Evolutionary conservation across 1,140 invertebrate species (phyloP).

Genomic region (Drosophila suzukii): DNA sequence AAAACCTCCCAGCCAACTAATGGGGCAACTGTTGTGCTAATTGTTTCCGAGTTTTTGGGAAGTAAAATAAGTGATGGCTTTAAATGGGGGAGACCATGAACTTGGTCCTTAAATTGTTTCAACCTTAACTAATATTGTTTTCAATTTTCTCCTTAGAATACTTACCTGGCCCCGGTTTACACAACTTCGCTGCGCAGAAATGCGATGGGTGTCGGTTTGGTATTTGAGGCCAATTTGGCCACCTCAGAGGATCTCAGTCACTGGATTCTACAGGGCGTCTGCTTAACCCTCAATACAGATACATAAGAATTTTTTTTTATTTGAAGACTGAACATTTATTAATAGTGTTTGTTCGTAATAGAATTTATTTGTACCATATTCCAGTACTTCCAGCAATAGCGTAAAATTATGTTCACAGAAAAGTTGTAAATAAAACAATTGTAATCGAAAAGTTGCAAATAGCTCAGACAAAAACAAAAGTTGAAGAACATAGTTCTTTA

Average conservation of each 20-base stretch:
- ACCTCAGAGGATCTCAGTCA: conserved; percentile 92
- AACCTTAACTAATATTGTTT: background rate
- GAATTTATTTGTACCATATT: conserved; percentile 21
- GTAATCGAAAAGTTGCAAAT: too few relatives aligned
- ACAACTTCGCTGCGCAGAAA: conserved; percentile 93
- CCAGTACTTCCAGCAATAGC: background rate
- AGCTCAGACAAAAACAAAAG: too few relatives aligned
- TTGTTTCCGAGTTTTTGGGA: conserved; percentile 71
- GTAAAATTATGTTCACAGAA: conserved; percentile 27
- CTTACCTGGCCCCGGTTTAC: conserved; percentile 93
- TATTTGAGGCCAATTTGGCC: conserved; percentile 94
- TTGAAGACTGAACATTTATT: conserved; percentile 19
- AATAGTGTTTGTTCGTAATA: conserved; percentile 26
- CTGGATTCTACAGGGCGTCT: conserved; percentile 95
- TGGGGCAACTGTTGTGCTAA: conserved; percentile 75
- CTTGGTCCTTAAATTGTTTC: background rate
- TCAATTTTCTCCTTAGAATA: conserved; percentile 87
- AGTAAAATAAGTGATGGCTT: conserved; percentile 4
- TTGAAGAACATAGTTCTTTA: too few relatives aligned
- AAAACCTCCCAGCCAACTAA: conserved; percentile 39
- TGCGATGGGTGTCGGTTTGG: conserved; percentile 94
- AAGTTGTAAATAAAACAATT: background rate
- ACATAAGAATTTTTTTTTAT: conserved; percentile 8
- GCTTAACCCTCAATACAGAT: conserved; percentile 91
- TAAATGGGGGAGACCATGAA: conserved; percentile 4